These are phyloP conservation scores for Drosophila ambigua DNA, from an alignment of 1,140 invertebrate species.

Conservation along the genomic window DNA sequence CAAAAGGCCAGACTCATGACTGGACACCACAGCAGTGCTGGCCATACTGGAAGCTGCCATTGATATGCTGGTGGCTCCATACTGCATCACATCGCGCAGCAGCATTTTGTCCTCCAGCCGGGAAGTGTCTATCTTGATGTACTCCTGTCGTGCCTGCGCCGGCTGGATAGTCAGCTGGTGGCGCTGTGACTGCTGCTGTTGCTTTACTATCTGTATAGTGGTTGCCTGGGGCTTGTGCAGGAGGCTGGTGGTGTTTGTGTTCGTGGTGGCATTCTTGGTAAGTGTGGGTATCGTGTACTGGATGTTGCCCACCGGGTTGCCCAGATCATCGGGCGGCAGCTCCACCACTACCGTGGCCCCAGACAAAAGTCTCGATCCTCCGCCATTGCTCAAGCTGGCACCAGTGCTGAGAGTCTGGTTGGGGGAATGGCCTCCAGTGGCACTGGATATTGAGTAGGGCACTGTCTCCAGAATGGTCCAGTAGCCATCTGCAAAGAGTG, in stretches of 20 bases:
- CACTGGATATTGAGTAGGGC: constrained; percentile 69
- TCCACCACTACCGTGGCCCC: constrained; percentile 79
- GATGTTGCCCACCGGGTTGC: constrained; percentile 75
- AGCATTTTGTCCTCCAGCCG: constrained; percentile 75
- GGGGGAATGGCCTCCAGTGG: constrained; percentile 15
- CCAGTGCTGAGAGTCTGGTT: constrained; percentile 47
- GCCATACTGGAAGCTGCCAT: constrained; percentile 50
- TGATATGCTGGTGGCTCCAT: constrained; percentile 64
- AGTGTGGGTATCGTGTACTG: constrained; percentile 76
- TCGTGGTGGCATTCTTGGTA: constrained; percentile 67
- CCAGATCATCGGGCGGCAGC: constrained; percentile 73
- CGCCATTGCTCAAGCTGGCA: constrained; percentile 48
- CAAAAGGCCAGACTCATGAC: constrained; percentile 61
- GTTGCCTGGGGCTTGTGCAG: constrained; percentile 71
- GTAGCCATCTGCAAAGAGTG: constrained; percentile 70
- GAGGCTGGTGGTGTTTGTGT: constrained; percentile 57
- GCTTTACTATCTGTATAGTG: constrained; percentile 77
- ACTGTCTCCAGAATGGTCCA: constrained; percentile 82
- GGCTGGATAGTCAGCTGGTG: constrained; percentile 62
- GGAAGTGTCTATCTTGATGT: constrained; percentile 77
- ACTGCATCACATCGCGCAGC: constrained; percentile 79
- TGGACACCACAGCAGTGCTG: constrained; percentile 48
- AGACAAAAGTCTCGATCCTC: constrained; percentile 45
- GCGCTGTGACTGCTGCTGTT: constrained; percentile 61
- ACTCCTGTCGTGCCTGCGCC: constrained; percentile 57